Evolutionary conservation across 2,888 invertebrate species (phyloP).

Genomic region (Ectobius pallidus): DNA sequence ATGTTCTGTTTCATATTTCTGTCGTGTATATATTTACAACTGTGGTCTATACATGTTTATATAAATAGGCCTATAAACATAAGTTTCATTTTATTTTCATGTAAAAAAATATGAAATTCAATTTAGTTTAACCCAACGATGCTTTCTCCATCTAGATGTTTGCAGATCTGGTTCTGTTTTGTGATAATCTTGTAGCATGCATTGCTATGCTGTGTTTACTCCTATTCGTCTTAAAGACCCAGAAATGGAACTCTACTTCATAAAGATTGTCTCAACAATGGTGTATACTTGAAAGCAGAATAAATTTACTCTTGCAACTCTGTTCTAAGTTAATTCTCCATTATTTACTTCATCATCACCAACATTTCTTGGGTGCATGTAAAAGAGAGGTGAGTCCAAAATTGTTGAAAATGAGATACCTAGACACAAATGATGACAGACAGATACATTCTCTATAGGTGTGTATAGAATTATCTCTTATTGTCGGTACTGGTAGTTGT

Average conservation of each 20-base stretch:
- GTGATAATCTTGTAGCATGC: neutral
- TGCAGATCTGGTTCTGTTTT: neutral
- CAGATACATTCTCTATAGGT: too few species aligned
- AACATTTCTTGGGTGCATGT: too few species aligned
- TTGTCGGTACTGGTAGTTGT: too few species aligned
- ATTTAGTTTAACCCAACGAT: neutral
- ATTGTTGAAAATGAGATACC: too few species aligned
- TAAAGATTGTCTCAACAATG: neutral
- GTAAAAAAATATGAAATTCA: neutral
- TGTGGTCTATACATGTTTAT: neutral
- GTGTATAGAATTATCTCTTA: too few species aligned
- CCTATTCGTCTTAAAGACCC: neutral
- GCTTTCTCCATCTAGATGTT: neutral
- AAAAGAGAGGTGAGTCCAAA: too few species aligned
- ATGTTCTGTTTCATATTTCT: neutral
- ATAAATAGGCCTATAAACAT: neutral
- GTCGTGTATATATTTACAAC: neutral
- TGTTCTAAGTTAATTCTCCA: too few species aligned
- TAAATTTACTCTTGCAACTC: too few species aligned
- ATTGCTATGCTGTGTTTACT: neutral
- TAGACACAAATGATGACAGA: too few species aligned
- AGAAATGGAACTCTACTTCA: neutral
- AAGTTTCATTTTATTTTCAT: neutral
- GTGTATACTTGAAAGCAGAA: constrained; percentile 4
- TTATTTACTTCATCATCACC: too few species aligned